Evolutionary conservation across 2,888 invertebrate species (phyloP).

Genomic region (Rhamnusium bicolor): DNA sequence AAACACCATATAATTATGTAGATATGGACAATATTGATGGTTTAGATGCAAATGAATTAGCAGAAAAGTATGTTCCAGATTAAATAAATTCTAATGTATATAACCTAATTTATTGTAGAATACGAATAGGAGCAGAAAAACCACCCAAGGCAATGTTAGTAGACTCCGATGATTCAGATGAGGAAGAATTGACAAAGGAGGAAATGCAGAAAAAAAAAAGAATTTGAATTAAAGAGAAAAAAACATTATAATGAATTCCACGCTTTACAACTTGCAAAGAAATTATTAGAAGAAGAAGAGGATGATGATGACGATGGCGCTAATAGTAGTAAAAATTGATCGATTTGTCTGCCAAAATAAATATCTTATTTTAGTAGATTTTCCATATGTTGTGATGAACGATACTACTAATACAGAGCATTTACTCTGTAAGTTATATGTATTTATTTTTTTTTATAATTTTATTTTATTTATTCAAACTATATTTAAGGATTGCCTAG

Average conservation of each 20-base stretch:
- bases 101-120: slow-evolving; percentile 57
- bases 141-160: slow-evolving; percentile 72
- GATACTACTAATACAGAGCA: slow-evolving; percentile 42
- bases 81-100: neutral
- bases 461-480: slow-evolving; percentile 43
- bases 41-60: slow-evolving; percentile 81
- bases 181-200: slow-evolving; percentile 72
- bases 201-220: slow-evolving; percentile 78
- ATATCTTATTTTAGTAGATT: slow-evolving; percentile 42
- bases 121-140: slow-evolving; percentile 68
- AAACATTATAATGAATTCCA: slow-evolving; percentile 98
- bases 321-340: slow-evolving; percentile 29
- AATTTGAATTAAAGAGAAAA: slow-evolving; percentile 95
- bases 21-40: slow-evolving; percentile 76
- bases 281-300: slow-evolving; percentile 91
- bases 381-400: slow-evolving; percentile 51
- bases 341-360: slow-evolving; percentile 32
- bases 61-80: slow-evolving; percentile 78
- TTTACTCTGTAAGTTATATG: slow-evolving; percentile 44
- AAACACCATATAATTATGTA: slow-evolving; percentile 88
- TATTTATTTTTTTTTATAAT: slow-evolving; percentile 37
- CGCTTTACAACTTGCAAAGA: slow-evolving; percentile 92
- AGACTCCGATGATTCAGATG: slow-evolving; percentile 64
- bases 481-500: slow-evolving; percentile 46
- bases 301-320: slow-evolving; percentile 78